Evolutionary conservation across 2,113 vertebrate genomes (phyloP).

Genomic region (Sclerurus mexicanus): DNA sequence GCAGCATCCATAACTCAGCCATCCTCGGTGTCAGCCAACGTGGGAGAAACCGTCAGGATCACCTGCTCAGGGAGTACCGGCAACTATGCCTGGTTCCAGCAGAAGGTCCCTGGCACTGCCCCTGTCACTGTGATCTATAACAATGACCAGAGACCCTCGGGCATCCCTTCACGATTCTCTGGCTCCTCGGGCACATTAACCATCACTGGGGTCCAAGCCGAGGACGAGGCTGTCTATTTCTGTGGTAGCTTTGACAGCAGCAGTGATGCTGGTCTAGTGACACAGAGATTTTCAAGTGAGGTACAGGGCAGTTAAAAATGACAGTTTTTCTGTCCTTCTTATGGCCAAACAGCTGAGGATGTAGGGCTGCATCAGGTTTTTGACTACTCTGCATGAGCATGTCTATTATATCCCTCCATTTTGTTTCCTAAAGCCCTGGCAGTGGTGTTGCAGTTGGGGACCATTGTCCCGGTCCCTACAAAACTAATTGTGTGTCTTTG

Average conservation of each 20-base stretch:
- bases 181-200: rapidly evolving
- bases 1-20: not conserved
- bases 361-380: too few relatives aligned
- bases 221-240: not conserved
- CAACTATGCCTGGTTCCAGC: not conserved
- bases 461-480: too few relatives aligned
- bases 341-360: too few relatives aligned
- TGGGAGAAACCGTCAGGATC: not conserved
- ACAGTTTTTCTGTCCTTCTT: not conserved
- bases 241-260: not conserved
- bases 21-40: rapidly evolving
- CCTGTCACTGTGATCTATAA: not conserved
- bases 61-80: not conserved
- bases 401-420: not conserved
- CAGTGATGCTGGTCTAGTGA: not conserved
- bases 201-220: not conserved
- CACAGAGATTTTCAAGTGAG: not conserved
- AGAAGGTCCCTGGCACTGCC: not conserved
- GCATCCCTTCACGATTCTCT: not conserved
- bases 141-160: rapidly evolving
- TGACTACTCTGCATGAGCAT: too few relatives aligned
- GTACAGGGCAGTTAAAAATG: not conserved
- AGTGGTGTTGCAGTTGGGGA: too few relatives aligned
- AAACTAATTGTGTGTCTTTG: too few relatives aligned
- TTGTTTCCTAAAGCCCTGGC: not conserved